Percentiles rank a stretch among this genome's conserved stretches.
Conservation (phyloP, 1,140 invertebrate genomes). For the Lanistes nyassanus region DNA sequence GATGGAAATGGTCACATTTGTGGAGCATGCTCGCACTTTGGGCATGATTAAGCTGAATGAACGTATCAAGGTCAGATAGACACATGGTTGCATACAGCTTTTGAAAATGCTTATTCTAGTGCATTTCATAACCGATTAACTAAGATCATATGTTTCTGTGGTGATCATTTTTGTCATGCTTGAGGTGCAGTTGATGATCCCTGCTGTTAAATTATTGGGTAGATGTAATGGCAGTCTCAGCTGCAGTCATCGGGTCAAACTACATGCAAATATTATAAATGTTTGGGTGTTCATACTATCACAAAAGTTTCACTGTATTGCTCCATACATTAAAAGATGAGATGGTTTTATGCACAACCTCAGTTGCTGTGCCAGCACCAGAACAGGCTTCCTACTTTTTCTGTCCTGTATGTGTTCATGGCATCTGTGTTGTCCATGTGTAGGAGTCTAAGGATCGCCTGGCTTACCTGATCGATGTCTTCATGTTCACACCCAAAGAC, state of each 20-base stretch:
- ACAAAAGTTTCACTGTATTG: too few species aligned
- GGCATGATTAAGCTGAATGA: slow-evolving; percentile 62
- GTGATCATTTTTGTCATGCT: neutral
- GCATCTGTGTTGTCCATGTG: neutral
- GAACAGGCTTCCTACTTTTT: neutral
- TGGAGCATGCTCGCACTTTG: slow-evolving; percentile 58
- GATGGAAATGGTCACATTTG: slow-evolving; percentile 62
- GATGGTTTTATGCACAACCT: too few species aligned
- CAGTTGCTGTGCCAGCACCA: too few species aligned
- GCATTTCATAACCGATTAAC: neutral
- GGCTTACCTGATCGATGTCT: slow-evolving; percentile 64
- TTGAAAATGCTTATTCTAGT: neutral
- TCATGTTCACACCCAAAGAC: slow-evolving; percentile 63
- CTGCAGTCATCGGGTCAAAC: too few species aligned
- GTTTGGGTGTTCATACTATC: too few species aligned
- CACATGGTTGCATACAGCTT: neutral
- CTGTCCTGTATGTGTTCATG: neutral
- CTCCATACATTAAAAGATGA: too few species aligned
- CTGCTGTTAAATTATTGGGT: too few species aligned
- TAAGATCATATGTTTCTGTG: neutral
- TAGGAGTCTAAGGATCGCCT: slow-evolving; percentile 60
- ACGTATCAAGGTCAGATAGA: slow-evolving; percentile 48
- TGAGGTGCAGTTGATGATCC: too few species aligned
- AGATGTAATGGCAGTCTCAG: too few species aligned
- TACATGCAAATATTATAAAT: too few species aligned